Percentiles rank a stretch among this genome's conserved stretches.
Evolutionary conservation across 2,797 vertebrate species (phyloP).

Genomic region (Pangasius larnaudii): DNA sequence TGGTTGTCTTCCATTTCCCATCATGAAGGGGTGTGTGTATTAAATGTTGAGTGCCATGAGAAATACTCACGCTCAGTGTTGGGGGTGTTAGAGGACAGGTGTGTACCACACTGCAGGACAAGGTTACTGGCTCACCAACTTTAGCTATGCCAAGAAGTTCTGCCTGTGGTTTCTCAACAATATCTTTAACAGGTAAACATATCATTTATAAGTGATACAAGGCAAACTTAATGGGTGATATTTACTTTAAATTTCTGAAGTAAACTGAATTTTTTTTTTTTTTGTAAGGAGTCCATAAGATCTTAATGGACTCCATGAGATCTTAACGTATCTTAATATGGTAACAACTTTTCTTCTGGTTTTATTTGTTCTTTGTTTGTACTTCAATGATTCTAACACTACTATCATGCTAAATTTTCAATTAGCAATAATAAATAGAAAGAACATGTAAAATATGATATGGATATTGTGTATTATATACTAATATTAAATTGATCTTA

Average conservation of each 20-base stretch:
- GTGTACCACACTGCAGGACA: constrained; percentile 63
- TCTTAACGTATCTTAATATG: not conserved
- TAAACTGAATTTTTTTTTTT: not conserved
- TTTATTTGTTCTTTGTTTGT: not conserved
- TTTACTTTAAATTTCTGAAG: not conserved
- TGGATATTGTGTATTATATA: not conserved
- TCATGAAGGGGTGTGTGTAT: constrained; percentile 15
- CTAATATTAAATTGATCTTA: not conserved
- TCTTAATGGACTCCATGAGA: not conserved
- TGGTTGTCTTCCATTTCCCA: constrained; percentile 25
- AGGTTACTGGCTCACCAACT: constrained; percentile 58
- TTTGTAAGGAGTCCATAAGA: not conserved
- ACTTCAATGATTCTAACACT: not conserved
- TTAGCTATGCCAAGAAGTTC: constrained; percentile 38
- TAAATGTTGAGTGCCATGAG: not conserved
- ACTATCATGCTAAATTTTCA: not conserved
- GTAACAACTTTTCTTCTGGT: not conserved
- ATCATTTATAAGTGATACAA: not conserved
- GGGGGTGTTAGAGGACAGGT: constrained; percentile 60
- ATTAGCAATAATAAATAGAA: not conserved
- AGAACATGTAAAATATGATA: not conserved
- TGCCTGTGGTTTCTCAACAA: constrained; percentile 18
- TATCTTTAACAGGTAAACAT: constrained; percentile 15
- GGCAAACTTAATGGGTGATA: not conserved
- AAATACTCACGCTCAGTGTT: constrained; percentile 42